Base-by-base conservation (phyloP, 2,797 vertebrate genomes). In the Zenarchopterus dispar region DNA sequence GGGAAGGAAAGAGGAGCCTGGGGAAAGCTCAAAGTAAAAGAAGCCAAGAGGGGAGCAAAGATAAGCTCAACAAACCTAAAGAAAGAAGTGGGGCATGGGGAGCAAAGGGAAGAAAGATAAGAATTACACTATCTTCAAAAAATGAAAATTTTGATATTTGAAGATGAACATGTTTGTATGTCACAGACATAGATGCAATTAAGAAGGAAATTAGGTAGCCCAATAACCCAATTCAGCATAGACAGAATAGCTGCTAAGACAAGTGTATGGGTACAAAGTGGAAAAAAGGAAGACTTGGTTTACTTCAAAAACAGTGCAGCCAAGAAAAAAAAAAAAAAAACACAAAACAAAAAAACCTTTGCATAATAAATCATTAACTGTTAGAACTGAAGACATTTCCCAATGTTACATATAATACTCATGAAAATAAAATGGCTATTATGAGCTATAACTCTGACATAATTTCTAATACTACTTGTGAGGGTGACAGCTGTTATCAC, bases 31-130 rank as follows among this genome's bases (percentile, higher is more conserved):
- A 53, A 70, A 62, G 56, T 56, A 57, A 60, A 66, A 33, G 11
- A 56, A 82, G 76, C 58, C 70, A 70, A 77, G 65, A 62, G 68
- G 70, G 62, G 65, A 71, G 75, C 73, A 50, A 70, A 84, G 87
- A 88, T 84, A 88, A 88, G 81, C 58, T 65, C 17, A 82, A 70
- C 75, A 88, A 56, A 81, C 61, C 56, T 72, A 73, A 56, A 68
- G 56, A 19, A 71, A 79, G 64, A 56, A 77, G 66, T 62, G 46
- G 72, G 61, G 57, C 59, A 47, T 41, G 33, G 56, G 48, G 36
- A 77, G 65, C 33, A 45, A 46, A 53, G 64, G 22, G 6, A 61
- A 56, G 44, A 68, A 55, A 70, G 45, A 75, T 41, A 64, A n/a
- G 65, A 77, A 48, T 78, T 62, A 66, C 26, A 61, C n/a, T 45